Evolutionary conservation across 1,140 invertebrate species (phyloP), one percentile per base, ranked within the genome.

Genomic region (Copidosoma floridanum): DNA sequence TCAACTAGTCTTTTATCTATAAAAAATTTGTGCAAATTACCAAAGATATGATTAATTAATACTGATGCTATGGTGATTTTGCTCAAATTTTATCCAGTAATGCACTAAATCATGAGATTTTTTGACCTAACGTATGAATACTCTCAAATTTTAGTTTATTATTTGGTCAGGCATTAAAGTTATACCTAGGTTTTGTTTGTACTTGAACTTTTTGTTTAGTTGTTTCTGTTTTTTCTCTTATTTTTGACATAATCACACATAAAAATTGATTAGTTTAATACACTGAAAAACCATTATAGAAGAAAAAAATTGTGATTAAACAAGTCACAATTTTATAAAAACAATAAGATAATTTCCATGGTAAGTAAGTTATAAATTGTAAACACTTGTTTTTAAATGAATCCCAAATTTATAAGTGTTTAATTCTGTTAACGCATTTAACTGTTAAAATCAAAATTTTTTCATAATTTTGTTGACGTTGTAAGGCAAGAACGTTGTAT

Each of bases 351-450:
- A 16, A 52, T 44, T 52, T 4, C 10, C 18, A 23, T 46, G 57
- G 57, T 60, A 60, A 60, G 57, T 60, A 60, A 60, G 3, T n/a
- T n/a, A n/a, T n/a, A n/a, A n/a, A n/a, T n/a, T n/a, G n/a, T n/a
- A n/a, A n/a, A 37, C 41, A 55, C 14, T 63, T 50, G 35, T 35
- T 54, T 26, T 20, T 66, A 50, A 64, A 51, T 68, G 65, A 58
- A 63, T 68, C 47, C 58, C 54, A 58, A 46, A 24, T 68, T 61
- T 60, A 3, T 8, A 18, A 43, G 23, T 8, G 3, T 11, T 16
- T 18, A 43, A 43, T 21, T 43, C 18, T 20, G 3, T 43, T 21
- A 21, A 21, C 3, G 14, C 10, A 43, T 21, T 43, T 20, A 43
- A 43, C 14, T 11, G n/a, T n/a, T n/a, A n/a, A n/a, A n/a, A n/a